Base-by-base conservation (phyloP, 2,888 invertebrate genomes). In the Leucophenga maculata region DNA sequence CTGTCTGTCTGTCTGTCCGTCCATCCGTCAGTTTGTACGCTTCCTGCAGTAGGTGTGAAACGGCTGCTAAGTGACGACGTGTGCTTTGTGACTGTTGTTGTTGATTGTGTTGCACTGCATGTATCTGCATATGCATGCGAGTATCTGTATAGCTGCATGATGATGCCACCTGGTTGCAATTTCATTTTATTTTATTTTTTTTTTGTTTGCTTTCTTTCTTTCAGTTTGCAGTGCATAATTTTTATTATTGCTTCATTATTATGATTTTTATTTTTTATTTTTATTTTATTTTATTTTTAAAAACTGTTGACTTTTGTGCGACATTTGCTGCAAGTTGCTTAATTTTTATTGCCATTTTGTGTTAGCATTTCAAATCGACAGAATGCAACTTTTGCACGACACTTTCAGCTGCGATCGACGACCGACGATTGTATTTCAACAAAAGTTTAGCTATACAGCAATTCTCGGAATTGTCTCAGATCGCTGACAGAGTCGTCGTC, bases 401-500 rank as follows among this genome's bases (percentile, higher is more conserved):
- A 60, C 60, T 60, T 60, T 57, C 16, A 18, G 32, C 59, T 60
- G 16, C 13, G 9, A 31, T 39, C 39, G 39, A 39, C 8, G 9
- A 32, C n/a, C 39, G 22, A 22, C 9, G 9, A 46, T 50, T 48
- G 50, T 52, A 14, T 39, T 68, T 31, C 52, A 26, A 20, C 6
- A 62, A 55, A 52, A 39, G 52, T 46, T 67, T 60, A 32, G 68
- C 60, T 16, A 11, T 14, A 62, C 52, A 11, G 39, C 32, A 48
- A 32, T 68, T 68, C 68, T 68, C 20, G 50, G 68, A 68, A 68
- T 62, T 52, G 50, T 52, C 65, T 13, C 20, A 65, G 48, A 52
- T 65, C 52, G 65, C 59, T 64, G 67, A 52, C 48, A 64, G 65
- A 60, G 59, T 20, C 52, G 55, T 6, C 50, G 32, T 32, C 32